Evolutionary conservation across 2,797 vertebrate genomes (phyloP), one percentile per base, ranked within the genome.

Genomic region (Dermochelys coriacea): DNA sequence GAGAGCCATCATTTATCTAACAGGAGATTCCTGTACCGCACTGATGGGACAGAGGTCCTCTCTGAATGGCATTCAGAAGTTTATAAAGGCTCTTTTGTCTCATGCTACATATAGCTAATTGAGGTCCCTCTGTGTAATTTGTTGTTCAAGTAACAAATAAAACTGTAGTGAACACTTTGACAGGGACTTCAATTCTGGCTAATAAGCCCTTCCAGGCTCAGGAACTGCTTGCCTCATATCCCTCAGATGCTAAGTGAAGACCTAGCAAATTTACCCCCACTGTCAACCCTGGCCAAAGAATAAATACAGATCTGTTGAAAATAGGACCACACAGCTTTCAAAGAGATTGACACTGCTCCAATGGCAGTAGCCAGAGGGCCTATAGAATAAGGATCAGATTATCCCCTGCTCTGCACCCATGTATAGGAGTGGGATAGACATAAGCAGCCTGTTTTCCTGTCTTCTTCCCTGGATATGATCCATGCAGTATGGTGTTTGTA

Each of bases 21-120:
- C 5, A 2, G 86, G 34, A 83, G 61, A 77, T 54, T 92, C 80
- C 88, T 83, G 25, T 41, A 7, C 23, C 51, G 19, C 87, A 85
- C 41, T 37, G 83, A 50, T 84, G 61, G 82, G 97, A 97, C 80
- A 93, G 79, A 88, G 89, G 47, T 16, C 5, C 81, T 95, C 11
- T 93, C 89, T 87, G 71, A 94, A 80, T 82, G 52, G 75, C 2
- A 1, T 87, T 94, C 89, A 27, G 61, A 87, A 85, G 82, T 50
- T 86, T 68, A 92, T 51, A 94, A 97, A 97, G 87, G 81, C 91
- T 84, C 59, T 82, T 78, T 94, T 97, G 94, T 97, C 68, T 94
- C 34, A 45, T 77, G 41, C 59, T 49, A 75, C 34, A 80, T 64
- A 61, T 64, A 82, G 82, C 88, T 93, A 91, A 93, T 95, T 95